Conservation (phyloP, 1,140 invertebrate genomes). For the Hypsibius dujardini region DNA sequence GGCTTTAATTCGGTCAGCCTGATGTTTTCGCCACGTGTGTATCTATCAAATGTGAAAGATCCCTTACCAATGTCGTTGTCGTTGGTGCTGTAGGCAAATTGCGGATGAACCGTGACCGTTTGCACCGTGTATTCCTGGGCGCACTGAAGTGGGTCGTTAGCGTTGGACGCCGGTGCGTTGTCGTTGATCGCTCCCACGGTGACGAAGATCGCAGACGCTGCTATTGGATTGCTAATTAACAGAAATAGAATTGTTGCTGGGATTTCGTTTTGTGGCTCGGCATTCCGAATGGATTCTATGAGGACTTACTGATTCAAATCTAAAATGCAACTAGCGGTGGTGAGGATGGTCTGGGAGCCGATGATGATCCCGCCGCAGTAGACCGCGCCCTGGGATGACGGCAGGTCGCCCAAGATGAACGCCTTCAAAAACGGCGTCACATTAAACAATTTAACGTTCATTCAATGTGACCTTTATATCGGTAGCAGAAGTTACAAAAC, state of each 20-base stretch:
- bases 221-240: neutral
- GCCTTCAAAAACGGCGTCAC: neutral
- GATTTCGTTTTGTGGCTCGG: neutral
- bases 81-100: neutral
- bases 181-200: constrained; percentile 2
- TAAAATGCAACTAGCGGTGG: neutral
- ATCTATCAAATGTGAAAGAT: neutral
- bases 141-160: neutral
- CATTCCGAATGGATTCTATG: neutral
- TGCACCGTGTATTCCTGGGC: neutral
- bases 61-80: neutral
- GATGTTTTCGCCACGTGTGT: neutral
- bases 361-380: constrained; percentile 1
- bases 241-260: neutral
- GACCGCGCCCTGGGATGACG: neutral
- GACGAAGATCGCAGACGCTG: neutral
- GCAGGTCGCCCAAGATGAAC: neutral
- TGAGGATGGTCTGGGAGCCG: constrained; percentile 1
- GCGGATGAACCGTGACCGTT: neutral
- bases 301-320: neutral
- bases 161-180: neutral
- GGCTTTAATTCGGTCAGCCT: too few species aligned
- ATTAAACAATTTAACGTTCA: too few species aligned
- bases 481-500: too few species aligned
- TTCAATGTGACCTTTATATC: too few species aligned